Evolutionary conservation across 2,113 vertebrate species (phyloP).

Genomic region (Apus apus): DNA sequence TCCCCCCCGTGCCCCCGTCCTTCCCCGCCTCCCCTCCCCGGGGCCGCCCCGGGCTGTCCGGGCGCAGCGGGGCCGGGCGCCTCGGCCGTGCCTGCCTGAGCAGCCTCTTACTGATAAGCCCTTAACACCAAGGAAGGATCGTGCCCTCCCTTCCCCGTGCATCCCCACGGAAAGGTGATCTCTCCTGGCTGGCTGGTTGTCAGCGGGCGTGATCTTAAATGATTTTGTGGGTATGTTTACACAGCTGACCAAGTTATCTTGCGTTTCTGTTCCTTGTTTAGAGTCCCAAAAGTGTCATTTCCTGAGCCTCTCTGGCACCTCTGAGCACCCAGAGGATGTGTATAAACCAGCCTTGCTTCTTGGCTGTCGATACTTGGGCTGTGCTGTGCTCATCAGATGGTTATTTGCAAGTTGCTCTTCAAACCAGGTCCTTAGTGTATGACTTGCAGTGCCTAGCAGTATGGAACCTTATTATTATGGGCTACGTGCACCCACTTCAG

Average conservation of each 20-base stretch:
- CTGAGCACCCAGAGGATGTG: not conserved
- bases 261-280: not conserved
- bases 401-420: not conserved
- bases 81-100: not conserved
- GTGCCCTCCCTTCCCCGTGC: not conserved
- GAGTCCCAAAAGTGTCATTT: not conserved
- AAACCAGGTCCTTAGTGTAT: not conserved
- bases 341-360: not conserved
- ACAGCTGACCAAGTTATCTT: not conserved
- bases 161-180: not conserved
- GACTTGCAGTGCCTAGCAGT: not conserved
- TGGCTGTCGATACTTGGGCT: not conserved
- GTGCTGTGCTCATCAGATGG: not conserved
- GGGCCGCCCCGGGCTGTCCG: not conserved
- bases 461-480: rapidly evolving
- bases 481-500: not conserved
- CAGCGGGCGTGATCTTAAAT: not conserved
- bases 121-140: too few relatives aligned
- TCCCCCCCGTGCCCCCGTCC: too few relatives aligned
- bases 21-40: not conserved
- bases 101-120: not conserved
- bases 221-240: not conserved
- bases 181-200: not conserved
- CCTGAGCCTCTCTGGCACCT: rapidly evolving
- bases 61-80: too few relatives aligned